Base-by-base conservation (phyloP, 2,797 vertebrate genomes). In the Hypotaenidia okinawae region DNA sequence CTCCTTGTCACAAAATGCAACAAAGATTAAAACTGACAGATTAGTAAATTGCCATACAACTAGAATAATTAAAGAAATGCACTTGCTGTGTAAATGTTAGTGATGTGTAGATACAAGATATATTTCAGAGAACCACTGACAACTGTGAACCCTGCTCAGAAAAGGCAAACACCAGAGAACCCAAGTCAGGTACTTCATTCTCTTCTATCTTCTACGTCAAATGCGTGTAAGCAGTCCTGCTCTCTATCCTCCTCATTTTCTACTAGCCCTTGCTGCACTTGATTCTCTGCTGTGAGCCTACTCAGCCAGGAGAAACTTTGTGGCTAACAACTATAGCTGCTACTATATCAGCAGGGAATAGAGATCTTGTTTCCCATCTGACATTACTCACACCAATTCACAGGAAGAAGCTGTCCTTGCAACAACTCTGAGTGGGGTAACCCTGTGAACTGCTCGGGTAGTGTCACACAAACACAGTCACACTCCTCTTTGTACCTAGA, bases 11-110 rank as follows among this genome's bases (percentile, higher is more conserved):
- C 51, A 93, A 94, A 95, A 95, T 0, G 4, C 62, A 87, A 93
- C 27, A 68, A 85, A 86, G 59, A 88, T 88, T 89, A 74, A 95
- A 94, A 84, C 28, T 75, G 52, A 73, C 66, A 93, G 72, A 92
- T 64, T 70, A 84, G 70, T 87, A 92, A 92, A 75, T 35, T 93
- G 68, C 51, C 62, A 79, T n/a, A 83, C 78, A 93, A 95, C 32
- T 51, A 84, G 21, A 94, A 32, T 68, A 95, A 92, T 89, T 95
- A 92, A 91, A 87, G 37, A 94, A 96, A 90, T 30, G 57, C 30
- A 62, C 21, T 88, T 68, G 62, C 45, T 91, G 14, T 77, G 83
- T 84, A 77, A 91, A 81, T 17, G 16, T 67, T 87, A 96, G 35
- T 24, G 13, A 77, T 27, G 37, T 33, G 18, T 25, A 52, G 14